Percentiles rank a stretch among this genome's conserved stretches.
Evolutionary conservation across 2,113 vertebrate species (phyloP).

Genomic region (Pedetes capensis): DNA sequence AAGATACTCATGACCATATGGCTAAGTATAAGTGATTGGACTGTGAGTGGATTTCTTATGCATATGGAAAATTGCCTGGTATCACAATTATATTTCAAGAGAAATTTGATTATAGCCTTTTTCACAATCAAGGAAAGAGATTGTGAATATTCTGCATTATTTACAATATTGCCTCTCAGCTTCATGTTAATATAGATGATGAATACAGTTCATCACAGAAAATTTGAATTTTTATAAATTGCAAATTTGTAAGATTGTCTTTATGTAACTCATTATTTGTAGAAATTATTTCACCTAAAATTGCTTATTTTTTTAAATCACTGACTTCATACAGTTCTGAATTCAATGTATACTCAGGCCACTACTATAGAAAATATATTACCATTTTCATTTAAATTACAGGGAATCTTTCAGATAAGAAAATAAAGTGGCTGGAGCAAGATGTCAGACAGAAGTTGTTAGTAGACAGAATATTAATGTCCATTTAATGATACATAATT

Average conservation of each 20-base stretch:
- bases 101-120: conserved; percentile 6
- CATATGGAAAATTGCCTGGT: neutral
- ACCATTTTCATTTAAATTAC: neutral
- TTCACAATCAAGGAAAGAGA: neutral
- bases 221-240: conserved; percentile 41
- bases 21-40: neutral
- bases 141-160: conserved; percentile 1
- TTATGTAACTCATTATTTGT: conserved; percentile 23
- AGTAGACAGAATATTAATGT: neutral
- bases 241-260: neutral
- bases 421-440: neutral
- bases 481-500: neutral
- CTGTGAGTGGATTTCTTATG: conserved; percentile 3
- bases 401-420: neutral
- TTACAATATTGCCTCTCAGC: neutral
- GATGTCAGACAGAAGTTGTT: neutral
- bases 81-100: conserved; percentile 10
- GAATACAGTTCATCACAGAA: neutral
- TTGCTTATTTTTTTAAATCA: neutral
- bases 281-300: conserved; percentile 30
- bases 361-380: neutral
- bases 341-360: neutral
- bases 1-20: neutral
- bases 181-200: neutral
- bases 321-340: neutral